phyloP scores from a whole-genome alignment of 1,140 invertebrate genomes.

The Stegodyphus mimosarum region DNA sequence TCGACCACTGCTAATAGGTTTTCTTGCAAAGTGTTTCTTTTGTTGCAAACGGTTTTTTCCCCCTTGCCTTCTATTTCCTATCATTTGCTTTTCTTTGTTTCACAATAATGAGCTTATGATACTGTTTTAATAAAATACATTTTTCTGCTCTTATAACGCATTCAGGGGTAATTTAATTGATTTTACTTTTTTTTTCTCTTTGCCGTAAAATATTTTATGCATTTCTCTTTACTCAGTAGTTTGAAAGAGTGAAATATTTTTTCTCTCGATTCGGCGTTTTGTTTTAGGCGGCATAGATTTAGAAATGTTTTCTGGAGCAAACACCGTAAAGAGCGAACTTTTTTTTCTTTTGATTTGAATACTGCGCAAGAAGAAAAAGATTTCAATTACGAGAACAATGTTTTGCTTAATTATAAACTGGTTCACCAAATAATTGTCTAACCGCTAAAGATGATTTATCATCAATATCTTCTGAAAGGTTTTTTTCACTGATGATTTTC shows the following conservation, averaged over 20 bases:
- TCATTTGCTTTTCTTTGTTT: conserved; percentile 21
- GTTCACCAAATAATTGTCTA: too few relatives aligned
- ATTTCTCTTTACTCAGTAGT: background rate
- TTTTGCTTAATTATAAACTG: too few relatives aligned
- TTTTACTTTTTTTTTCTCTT: background rate
- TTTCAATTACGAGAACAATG: too few relatives aligned
- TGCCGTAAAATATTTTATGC: background rate
- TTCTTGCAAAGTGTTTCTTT: conserved; percentile 50
- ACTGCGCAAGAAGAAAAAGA: too few relatives aligned
- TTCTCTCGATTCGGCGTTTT: background rate
- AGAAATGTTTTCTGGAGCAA: too few relatives aligned
- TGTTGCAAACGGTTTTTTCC: conserved; percentile 16
- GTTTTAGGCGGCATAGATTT: background rate
- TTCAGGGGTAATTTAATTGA: conserved; percentile 12
- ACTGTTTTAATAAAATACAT: conserved; percentile 38
- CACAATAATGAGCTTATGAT: conserved; percentile 44
- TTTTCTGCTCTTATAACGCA: conserved; percentile 6
- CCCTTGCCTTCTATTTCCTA: background rate
- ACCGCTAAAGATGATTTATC: too few relatives aligned
- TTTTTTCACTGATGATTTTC: too few relatives aligned
- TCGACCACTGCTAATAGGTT: conserved; percentile 25
- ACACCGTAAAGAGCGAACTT: too few relatives aligned
- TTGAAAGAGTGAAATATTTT: background rate
- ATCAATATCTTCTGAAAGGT: too few relatives aligned
- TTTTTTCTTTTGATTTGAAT: too few relatives aligned